A percentile compares a stretch with the other conserved stretches of the same genome.
Evolutionary conservation across 1,140 invertebrate genomes (phyloP).

Genomic region (Oncopodura yosiiana): DNA sequence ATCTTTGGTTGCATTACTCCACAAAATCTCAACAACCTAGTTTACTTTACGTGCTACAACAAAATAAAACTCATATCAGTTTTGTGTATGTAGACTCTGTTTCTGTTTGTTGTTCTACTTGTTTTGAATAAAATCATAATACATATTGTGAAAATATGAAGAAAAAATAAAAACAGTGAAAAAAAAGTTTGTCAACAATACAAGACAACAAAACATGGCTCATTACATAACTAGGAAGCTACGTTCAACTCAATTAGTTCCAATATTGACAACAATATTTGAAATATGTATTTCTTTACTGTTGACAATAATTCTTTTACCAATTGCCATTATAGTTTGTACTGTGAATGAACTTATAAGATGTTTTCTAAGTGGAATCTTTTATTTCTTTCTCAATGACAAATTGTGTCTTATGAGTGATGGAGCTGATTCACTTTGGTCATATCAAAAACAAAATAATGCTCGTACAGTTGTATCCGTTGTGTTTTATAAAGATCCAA

Average conservation of each 20-base stretch:
- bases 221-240: neutral
- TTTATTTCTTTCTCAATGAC: neutral
- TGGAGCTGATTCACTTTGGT: constrained; percentile 30
- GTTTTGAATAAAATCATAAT: too few relatives aligned
- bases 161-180: too few relatives aligned
- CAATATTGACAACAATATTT: neutral
- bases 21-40: too few relatives aligned
- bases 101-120: too few relatives aligned
- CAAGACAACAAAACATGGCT: too few relatives aligned
- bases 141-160: too few relatives aligned
- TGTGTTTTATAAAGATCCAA: constrained; percentile 8
- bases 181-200: too few relatives aligned
- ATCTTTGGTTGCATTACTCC: too few relatives aligned
- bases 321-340: neutral
- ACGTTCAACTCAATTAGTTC: neutral
- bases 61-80: too few relatives aligned
- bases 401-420: constrained; percentile 2
- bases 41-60: too few relatives aligned
- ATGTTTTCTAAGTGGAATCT: neutral
- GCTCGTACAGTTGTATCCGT: constrained; percentile 8
- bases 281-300: constrained; percentile 5
- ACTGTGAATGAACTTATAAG: constrained; percentile 1
- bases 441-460: constrained; percentile 23
- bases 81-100: too few relatives aligned
- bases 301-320: neutral